Evolutionary conservation across 1,140 invertebrate species (phyloP), one percentile per base, ranked within the genome.

Genomic region (Zophobas morio): DNA sequence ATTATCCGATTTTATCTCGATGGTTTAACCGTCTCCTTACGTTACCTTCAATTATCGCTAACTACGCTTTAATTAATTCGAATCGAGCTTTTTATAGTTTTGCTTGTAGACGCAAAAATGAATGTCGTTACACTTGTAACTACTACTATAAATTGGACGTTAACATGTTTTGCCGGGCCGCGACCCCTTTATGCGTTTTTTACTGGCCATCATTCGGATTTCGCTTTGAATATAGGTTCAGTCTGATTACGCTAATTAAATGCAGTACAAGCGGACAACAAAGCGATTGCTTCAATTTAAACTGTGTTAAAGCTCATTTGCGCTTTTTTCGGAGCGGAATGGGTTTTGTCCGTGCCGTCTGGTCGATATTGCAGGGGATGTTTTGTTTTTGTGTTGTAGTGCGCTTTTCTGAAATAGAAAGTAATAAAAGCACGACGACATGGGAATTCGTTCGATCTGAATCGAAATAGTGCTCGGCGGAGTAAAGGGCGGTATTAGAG

Each of bases 11-110:
- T 54, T 54, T 54, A 54, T 54, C 53, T 54, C 35, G 33, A 54
- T 54, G 20, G 53, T 54, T 54, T 54, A 54, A 54, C 33, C 35
- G 53, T 34, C 53, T 54, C 53, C 49, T 51, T 51, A 66, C 33
- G 42, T 66, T 66, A 66, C 60, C 60, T 66, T 66, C 60, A 66
- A 66, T 66, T 66, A 66, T 66, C 60, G 60, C 33, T 42, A 66
- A 66, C 60, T 66, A 66, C 60, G 33, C 37, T 66, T 66, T 66
- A 66, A 66, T 66, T 66, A 66, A 66, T 66, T 66, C 33, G 60
- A 66, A 42, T 66, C 60, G 60, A 66, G 39, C 40, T n/a, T 66
- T 66, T 66, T 66, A 66, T 66, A 40, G 60, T 42, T 60, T 42
- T 1, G 60, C 60, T 2, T 66, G 37, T 66, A 66, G 60, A 66